phyloP scores from a whole-genome alignment of 2,888 invertebrate genomes.

The Dione vanillae region DNA sequence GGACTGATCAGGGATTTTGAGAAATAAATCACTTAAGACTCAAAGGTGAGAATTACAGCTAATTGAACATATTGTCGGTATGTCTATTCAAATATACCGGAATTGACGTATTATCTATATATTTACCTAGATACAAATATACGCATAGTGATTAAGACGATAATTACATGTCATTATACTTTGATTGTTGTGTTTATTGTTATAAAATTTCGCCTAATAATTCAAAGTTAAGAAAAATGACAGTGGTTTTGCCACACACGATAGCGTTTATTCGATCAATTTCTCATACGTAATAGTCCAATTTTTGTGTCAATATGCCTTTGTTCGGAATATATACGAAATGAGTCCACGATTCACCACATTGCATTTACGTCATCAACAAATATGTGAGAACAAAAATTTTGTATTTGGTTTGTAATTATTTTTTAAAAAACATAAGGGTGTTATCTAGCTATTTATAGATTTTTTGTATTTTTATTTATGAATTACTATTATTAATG shows the following conservation, averaged over 20 bases:
- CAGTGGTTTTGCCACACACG: not conserved
- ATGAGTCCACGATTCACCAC: not conserved
- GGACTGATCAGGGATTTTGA: not conserved
- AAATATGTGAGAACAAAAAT: not conserved
- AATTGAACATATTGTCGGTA: slow-evolving; percentile 33
- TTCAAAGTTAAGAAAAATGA: not conserved
- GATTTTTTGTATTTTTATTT: not conserved
- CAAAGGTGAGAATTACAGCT: slow-evolving; percentile 34
- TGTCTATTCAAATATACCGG: not conserved
- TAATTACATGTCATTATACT: no score
- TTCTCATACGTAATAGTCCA: not conserved
- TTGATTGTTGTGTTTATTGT: no score
- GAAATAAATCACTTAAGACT: not conserved
- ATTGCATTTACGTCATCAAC: not conserved
- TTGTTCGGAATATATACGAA: not conserved
- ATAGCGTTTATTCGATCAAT: not conserved
- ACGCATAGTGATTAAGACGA: no score
- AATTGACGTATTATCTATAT: slow-evolving; percentile 5
- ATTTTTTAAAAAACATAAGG: no score
- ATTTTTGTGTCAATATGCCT: not conserved
- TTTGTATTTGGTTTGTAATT: no score
- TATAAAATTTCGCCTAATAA: no score
- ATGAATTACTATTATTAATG: not conserved
- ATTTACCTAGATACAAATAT: slow-evolving; percentile 1
- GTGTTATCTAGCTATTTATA: not conserved